Base-by-base conservation (phyloP, 2,888 invertebrate species). In the Rhogogaster chlorosoma region DNA sequence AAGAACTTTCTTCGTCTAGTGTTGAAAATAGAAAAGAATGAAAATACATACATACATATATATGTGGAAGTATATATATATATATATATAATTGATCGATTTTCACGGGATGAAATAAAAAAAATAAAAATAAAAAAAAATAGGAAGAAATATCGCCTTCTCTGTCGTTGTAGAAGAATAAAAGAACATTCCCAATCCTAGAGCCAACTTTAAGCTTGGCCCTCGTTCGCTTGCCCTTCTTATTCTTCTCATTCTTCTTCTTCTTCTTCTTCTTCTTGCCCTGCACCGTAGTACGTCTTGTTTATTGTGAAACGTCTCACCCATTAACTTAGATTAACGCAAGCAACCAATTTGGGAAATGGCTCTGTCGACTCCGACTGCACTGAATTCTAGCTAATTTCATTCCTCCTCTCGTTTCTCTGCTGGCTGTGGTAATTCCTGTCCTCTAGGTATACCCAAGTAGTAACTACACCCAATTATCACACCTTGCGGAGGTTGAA, bases 331-430 rank as follows among this genome's bases (percentile, higher is more conserved):
- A 18, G 67, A 83, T 83, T 83, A 83, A 83, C 83, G 83, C 83
- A 83, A 83, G 42, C 83, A 83, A 70, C 83, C 83, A 83, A 83
- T 83, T 83, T 83, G 83, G 83, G 49, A 83, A 83, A 83, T 83
- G 64, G 64, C 83, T 64, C 45, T 70, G 83, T 83, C 64, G 83
- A 32, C 83, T 61, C 4, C 42, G 42, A 83, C 45, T 83, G 83
- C 83, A 70, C 83, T 42, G 83, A 67, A 83, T 83, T 67, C 67
- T 49, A 32, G 45, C 67, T 83, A 83, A 70, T 67, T 83, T 83
- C 80, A 57, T 80, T 61, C 61, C 61, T 57, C 49, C 38, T 22
- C 61, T 61, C 26, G 49, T 80, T 80, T 53, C 32, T 78, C 15
- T 78, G n/a, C 29, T 78, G 38, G 18, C 7, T 70, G 70, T 70